Conservation (phyloP, 2,797 vertebrate species). For the Coendou prehensilis region DNA sequence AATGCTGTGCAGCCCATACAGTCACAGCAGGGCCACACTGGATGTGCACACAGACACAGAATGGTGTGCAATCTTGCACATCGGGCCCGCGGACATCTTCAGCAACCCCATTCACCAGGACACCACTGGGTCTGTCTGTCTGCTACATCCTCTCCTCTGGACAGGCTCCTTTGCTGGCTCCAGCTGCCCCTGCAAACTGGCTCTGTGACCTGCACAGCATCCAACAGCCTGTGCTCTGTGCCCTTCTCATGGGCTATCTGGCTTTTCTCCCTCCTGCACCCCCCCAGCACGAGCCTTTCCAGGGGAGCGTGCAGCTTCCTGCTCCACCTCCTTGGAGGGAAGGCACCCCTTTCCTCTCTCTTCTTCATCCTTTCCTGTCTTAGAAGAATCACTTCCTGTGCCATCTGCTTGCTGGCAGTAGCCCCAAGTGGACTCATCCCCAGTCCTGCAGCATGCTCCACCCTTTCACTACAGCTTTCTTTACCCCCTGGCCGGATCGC, state of each 20-base stretch:
- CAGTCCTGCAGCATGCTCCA: background rate
- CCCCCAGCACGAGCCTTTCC: background rate
- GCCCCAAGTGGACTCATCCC: background rate
- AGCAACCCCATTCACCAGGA: background rate
- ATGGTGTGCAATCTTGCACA: background rate
- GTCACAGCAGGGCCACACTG: fast-evolving
- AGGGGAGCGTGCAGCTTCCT: background rate
- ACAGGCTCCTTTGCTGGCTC: background rate
- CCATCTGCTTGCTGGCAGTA: background rate
- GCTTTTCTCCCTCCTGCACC: background rate
- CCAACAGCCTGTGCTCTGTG: background rate
- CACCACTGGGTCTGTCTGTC: background rate
- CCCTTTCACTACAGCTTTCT: too few relatives aligned
- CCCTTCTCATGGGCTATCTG: background rate
- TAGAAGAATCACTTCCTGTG: background rate
- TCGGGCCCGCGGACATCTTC: fast-evolving
- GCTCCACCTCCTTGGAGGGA: background rate
- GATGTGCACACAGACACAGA: background rate
- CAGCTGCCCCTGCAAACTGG: background rate
- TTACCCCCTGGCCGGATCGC: background rate
- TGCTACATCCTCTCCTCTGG: background rate
- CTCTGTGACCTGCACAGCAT: background rate
- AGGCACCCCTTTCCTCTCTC: background rate
- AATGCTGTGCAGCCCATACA: background rate
- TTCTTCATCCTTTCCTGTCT: background rate